Conservation (phyloP, 2,888 invertebrate genomes). For the Hedychridium roseum region DNA sequence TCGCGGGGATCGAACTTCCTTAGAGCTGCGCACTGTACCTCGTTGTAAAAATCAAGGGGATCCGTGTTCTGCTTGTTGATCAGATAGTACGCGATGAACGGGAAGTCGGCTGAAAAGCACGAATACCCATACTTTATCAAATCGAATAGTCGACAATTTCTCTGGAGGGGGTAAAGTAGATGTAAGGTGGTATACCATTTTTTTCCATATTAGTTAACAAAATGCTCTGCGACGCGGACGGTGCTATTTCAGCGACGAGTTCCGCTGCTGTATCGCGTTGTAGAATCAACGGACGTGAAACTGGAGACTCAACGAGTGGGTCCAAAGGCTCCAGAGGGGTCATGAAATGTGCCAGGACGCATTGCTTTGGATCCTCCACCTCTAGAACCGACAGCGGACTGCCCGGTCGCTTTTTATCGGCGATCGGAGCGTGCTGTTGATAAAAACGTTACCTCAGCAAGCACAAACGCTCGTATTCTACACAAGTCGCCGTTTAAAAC, state of each 20-base stretch:
- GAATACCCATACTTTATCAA: neutral
- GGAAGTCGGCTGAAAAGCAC: conserved; percentile 78
- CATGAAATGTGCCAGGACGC: conserved; percentile 89
- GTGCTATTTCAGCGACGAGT: conserved; percentile 76
- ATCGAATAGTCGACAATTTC: neutral
- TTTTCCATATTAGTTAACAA: conserved; percentile 89
- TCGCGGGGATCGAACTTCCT: conserved; percentile 86
- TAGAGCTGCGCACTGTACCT: conserved; percentile 82
- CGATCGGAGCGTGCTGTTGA: conserved; percentile 71
- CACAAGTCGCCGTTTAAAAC: no score
- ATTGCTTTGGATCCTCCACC: conserved; percentile 89
- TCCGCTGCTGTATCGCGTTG: conserved; percentile 83
- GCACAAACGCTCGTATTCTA: no score
- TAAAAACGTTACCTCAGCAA: no score
- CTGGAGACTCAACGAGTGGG: conserved; percentile 84
- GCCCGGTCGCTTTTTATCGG: conserved; percentile 66
- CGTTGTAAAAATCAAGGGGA: conserved; percentile 85
- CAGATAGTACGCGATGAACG: conserved; percentile 90
- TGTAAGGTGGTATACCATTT: conserved; percentile 68
- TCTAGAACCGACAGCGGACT: conserved; percentile 78
- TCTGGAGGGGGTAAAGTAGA: neutral
- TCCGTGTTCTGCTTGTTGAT: conserved; percentile 88
- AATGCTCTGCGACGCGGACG: conserved; percentile 74
- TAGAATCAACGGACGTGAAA: conserved; percentile 79
- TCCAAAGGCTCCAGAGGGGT: conserved; percentile 87